A percentile compares a stretch with the other conserved stretches of the same genome.
Evolutionary conservation across 2,888 invertebrate species (phyloP).

Genomic region (Synanthedon formicaeformis): DNA sequence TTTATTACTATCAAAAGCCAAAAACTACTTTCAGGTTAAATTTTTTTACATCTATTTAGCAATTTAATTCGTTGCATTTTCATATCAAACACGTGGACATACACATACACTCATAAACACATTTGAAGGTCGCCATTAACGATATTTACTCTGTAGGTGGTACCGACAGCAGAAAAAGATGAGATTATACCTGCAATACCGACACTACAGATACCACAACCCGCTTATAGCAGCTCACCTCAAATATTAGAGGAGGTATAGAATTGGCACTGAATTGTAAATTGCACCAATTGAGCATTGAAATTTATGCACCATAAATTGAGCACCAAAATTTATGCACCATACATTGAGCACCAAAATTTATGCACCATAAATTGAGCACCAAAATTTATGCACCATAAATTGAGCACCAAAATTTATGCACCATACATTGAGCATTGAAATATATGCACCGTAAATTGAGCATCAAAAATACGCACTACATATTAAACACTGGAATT

Average conservation of each 20-base stretch:
- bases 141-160: slow-evolving; percentile 57
- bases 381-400: slow-evolving; percentile 5
- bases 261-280: slow-evolving; percentile 22
- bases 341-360: too few species aligned
- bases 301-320: slow-evolving; percentile 1
- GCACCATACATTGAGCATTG: too few species aligned
- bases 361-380: too few species aligned
- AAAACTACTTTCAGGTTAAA: too few species aligned
- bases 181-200: slow-evolving; percentile 30
- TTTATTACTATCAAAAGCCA: too few species aligned
- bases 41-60: too few species aligned
- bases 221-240: slow-evolving; percentile 46
- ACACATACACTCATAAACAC: slow-evolving; percentile 1
- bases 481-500: too few species aligned
- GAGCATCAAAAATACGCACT: slow-evolving; percentile 3
- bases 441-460: too few species aligned
- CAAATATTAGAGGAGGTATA: slow-evolving; percentile 54
- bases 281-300: slow-evolving; percentile 15
- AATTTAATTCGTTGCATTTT: too few species aligned
- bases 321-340: not conserved
- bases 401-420: not conserved
- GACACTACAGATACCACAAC: slow-evolving; percentile 49
- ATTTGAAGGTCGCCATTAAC: slow-evolving; percentile 56
- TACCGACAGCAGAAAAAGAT: slow-evolving; percentile 40
- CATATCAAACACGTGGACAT: not conserved